These are phyloP conservation scores for Lophotis ruficrista DNA, from an alignment of 2,113 vertebrate genomes.

Conservation along the genomic window DNA sequence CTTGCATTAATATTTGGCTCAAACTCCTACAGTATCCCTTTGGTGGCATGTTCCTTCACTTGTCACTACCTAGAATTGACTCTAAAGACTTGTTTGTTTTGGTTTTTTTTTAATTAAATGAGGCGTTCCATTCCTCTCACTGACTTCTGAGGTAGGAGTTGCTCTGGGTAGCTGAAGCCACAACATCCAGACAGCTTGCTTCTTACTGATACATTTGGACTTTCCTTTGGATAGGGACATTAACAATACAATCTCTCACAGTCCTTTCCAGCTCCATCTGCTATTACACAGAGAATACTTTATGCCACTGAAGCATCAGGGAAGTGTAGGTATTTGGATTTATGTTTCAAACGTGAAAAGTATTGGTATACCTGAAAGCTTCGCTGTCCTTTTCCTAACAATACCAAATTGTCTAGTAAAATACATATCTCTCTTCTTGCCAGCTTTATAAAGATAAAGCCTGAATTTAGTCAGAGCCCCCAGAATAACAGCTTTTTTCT, in stretches of 20 bases:
- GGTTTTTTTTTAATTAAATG: not conserved
- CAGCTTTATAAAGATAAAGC: not conserved
- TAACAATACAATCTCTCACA: not conserved
- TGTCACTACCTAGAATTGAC: not conserved
- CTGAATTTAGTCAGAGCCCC: not conserved
- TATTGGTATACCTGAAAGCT: not conserved
- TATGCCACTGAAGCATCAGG: not conserved
- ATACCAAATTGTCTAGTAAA: not conserved
- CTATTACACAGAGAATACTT: not conserved
- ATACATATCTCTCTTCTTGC: not conserved
- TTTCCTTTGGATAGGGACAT: not conserved
- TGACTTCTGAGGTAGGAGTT: not conserved
- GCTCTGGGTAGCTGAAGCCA: not conserved
- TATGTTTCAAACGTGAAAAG: not conserved
- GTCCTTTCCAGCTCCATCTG: not conserved
- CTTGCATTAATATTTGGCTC: not conserved
- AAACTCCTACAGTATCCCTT: not conserved
- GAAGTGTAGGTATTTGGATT: not conserved
- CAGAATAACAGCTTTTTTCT: not conserved
- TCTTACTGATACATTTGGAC: rapidly evolving
- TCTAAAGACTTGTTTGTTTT: not conserved
- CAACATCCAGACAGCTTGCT: not conserved
- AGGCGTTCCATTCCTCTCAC: not conserved
- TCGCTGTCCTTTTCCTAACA: not conserved
- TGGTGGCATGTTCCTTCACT: not conserved